Evolutionary conservation across 2,797 vertebrate genomes (phyloP).

Genomic region (Florisuga fusca): DNA sequence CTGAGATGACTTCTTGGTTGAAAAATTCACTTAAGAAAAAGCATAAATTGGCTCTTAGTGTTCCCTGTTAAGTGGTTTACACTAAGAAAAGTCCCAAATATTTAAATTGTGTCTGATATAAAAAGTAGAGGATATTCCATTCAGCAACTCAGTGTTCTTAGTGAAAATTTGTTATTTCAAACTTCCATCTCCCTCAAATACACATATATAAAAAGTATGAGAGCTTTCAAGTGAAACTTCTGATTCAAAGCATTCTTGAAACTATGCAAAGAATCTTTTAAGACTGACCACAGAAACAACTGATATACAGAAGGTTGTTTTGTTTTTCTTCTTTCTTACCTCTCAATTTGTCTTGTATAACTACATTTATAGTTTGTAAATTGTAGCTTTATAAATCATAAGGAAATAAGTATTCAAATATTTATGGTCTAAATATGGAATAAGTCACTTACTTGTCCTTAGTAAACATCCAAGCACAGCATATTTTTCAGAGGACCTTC

Average conservation of each 20-base stretch:
- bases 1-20: not conserved
- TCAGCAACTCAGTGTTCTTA: not conserved
- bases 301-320: not conserved
- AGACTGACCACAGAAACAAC: not conserved
- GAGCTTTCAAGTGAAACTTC: not conserved
- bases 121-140: not conserved
- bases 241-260: not conserved
- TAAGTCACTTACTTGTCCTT: constrained; percentile 56
- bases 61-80: not conserved
- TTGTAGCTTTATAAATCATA: not conserved
- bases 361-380: not conserved
- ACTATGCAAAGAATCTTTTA: not conserved
- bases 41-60: not conserved
- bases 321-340: no score
- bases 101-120: not conserved
- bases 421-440: not conserved
- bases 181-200: not conserved
- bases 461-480: constrained; percentile 40
- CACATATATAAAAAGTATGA: not conserved
- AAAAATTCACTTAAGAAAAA: not conserved
- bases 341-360: not conserved
- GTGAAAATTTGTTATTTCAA: not conserved
- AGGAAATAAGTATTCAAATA: not conserved
- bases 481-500: constrained; percentile 42
- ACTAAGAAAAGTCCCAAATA: not conserved